Evolutionary conservation across 2,888 invertebrate genomes (phyloP).

Genomic region (Coelinius sp.): DNA sequence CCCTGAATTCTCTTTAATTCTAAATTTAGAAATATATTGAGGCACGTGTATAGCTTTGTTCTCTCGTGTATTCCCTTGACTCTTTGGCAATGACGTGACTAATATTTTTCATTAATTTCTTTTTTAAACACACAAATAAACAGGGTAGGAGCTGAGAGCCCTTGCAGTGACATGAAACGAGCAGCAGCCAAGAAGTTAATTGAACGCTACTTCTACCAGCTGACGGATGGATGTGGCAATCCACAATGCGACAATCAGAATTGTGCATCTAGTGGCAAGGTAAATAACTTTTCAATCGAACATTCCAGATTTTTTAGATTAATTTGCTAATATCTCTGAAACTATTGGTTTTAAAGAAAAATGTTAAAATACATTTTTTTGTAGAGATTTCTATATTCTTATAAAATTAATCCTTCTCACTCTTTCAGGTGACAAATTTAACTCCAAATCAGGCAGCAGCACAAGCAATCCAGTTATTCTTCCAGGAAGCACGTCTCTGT

Average conservation of each 20-base stretch:
- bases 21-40: conserved; percentile 41
- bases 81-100: conserved; percentile 7
- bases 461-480: conserved; percentile 88
- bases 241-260: conserved; percentile 86
- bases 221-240: conserved; percentile 93
- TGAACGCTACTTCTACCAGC: conserved; percentile 92
- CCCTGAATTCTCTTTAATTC: conserved; percentile 30
- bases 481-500: conserved; percentile 87
- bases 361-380: too few species aligned
- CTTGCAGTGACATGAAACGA: conserved; percentile 72
- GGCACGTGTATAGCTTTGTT: conserved; percentile 1
- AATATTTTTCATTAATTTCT: conserved; percentile 13
- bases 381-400: neutral
- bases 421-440: conserved; percentile 77
- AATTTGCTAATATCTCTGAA: neutral
- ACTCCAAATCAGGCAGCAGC: conserved; percentile 93
- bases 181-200: conserved; percentile 85
- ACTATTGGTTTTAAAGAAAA: too few species aligned
- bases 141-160: conserved; percentile 68
- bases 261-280: conserved; percentile 92
- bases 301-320: too few species aligned
- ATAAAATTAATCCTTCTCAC: neutral
- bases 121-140: neutral
- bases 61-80: neutral
- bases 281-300: too few species aligned